phyloP scores from a whole-genome alignment of 2,888 invertebrate species.

The Phalangium opilio region DNA sequence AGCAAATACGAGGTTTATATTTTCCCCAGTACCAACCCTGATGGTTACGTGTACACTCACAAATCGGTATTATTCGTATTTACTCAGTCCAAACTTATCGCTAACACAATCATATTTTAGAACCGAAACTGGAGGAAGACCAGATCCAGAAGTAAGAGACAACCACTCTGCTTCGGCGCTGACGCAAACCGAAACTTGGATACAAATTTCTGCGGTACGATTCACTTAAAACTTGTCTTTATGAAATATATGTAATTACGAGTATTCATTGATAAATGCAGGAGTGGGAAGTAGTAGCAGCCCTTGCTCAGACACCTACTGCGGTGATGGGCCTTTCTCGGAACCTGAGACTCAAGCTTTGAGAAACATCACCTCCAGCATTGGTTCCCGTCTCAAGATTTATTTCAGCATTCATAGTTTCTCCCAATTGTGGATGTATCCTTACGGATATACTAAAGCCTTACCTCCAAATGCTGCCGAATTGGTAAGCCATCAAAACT shows the following conservation, averaged over 20 bases:
- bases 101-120: slow-evolving; percentile 10
- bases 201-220: slow-evolving; percentile 21
- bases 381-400: slow-evolving; percentile 11
- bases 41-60: slow-evolving; percentile 26
- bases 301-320: slow-evolving; percentile 20
- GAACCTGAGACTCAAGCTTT: slow-evolving; percentile 20
- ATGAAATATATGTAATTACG: neutral
- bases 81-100: no score
- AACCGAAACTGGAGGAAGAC: slow-evolving; percentile 27
- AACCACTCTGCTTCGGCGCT: slow-evolving; percentile 21
- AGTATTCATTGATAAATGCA: neutral
- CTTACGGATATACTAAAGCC: slow-evolving; percentile 14
- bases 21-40: slow-evolving; percentile 25
- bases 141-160: slow-evolving; percentile 14
- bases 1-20: slow-evolving; percentile 23
- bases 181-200: slow-evolving; percentile 26
- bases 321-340: slow-evolving; percentile 20
- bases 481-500: slow-evolving; percentile 8
- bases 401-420: slow-evolving; percentile 19
- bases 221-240: slow-evolving; percentile 1
- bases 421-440: slow-evolving; percentile 20
- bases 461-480: slow-evolving; percentile 11
- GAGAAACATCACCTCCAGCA: slow-evolving; percentile 11
- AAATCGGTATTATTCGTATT: slow-evolving; percentile 11
- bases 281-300: slow-evolving; percentile 18